A percentile compares a stretch with the other conserved stretches of the same genome.
Evolutionary conservation across 92 coral and sea anemone genomes (phyloP).

Genomic region (Diadumene lineata): DNA sequence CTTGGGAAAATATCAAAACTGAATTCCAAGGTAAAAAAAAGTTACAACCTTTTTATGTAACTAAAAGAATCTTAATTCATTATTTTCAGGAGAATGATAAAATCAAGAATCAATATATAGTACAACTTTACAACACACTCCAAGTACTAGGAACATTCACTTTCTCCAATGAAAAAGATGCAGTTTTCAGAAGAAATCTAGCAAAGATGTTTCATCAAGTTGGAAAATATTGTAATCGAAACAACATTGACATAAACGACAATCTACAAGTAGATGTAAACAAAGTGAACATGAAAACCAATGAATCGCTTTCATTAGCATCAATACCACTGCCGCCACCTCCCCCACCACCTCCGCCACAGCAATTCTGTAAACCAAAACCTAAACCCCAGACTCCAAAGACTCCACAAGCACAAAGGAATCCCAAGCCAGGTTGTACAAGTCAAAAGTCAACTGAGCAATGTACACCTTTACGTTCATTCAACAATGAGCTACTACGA

Average conservation of each 20-base stretch:
- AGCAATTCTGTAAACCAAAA: slow-evolving; percentile 18
- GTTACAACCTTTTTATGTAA: not conserved
- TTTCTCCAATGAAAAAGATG: slow-evolving; percentile 62
- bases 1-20: no score
- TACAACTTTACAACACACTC: slow-evolving; percentile 49
- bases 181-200: slow-evolving; percentile 59
- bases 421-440: not conserved
- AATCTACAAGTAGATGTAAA: no score
- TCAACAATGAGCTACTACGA: slow-evolving; percentile 65
- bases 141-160: slow-evolving; percentile 68
- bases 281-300: not conserved
- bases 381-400: slow-evolving; percentile 12
- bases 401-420: slow-evolving; percentile 9
- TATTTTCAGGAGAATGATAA: slow-evolving; percentile 75
- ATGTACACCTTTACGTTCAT: slow-evolving; percentile 36
- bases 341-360: slow-evolving; percentile 27
- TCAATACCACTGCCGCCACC: slow-evolving; percentile 62
- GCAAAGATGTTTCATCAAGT: slow-evolving; percentile 78
- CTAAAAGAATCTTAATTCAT: no score
- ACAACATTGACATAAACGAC: slow-evolving; percentile 34
- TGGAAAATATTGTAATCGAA: slow-evolving; percentile 68
- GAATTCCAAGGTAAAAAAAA: no score
- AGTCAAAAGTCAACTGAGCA: slow-evolving; percentile 10
- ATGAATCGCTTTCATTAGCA: slow-evolving; percentile 11
- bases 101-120: slow-evolving; percentile 53